Conservation (phyloP, 2,797 vertebrate species). For the Lagodon rhomboides region DNA sequence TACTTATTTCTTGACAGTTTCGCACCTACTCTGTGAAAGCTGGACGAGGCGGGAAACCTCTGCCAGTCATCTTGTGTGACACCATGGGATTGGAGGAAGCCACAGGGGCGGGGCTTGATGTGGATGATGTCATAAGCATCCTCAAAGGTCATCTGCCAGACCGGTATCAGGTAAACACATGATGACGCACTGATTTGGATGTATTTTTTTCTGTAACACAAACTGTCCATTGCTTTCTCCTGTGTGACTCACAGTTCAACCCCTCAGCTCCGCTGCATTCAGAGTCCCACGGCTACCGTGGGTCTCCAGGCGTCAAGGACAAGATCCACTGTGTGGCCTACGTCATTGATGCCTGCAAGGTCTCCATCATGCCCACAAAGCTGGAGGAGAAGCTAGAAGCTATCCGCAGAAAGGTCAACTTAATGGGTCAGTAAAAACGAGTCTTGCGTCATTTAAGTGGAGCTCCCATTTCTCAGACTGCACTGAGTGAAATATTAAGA, state of each 20-base stretch:
- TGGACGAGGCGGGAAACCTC: constrained; percentile 58
- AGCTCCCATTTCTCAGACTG: too few relatives aligned
- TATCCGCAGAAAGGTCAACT: constrained; percentile 69
- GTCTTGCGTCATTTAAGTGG: too few relatives aligned
- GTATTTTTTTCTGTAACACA: neutral
- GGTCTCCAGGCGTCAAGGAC: constrained; percentile 51
- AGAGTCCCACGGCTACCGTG: constrained; percentile 10
- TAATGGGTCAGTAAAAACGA: constrained; percentile 57
- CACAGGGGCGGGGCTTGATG: constrained; percentile 66
- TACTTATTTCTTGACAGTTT: constrained; percentile 61
- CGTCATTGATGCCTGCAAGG: constrained; percentile 70
- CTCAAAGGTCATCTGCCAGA: constrained; percentile 77
- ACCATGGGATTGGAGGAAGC: constrained; percentile 83
- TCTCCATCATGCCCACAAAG: constrained; percentile 66
- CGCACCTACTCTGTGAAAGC: constrained; percentile 73
- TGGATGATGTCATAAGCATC: constrained; percentile 74
- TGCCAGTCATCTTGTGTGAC: constrained; percentile 80
- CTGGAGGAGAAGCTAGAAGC: too few relatives aligned
- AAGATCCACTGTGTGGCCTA: constrained; percentile 78
- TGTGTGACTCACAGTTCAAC: constrained; percentile 65
- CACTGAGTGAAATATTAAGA: too few relatives aligned
- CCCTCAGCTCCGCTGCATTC: constrained; percentile 51
- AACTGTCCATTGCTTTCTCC: neutral
- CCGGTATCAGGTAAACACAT: constrained; percentile 67
- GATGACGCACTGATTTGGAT: neutral